These are phyloP conservation scores for Amblyornis subalaris DNA, from an alignment of 2,113 vertebrate species.

Conservation along the genomic window DNA sequence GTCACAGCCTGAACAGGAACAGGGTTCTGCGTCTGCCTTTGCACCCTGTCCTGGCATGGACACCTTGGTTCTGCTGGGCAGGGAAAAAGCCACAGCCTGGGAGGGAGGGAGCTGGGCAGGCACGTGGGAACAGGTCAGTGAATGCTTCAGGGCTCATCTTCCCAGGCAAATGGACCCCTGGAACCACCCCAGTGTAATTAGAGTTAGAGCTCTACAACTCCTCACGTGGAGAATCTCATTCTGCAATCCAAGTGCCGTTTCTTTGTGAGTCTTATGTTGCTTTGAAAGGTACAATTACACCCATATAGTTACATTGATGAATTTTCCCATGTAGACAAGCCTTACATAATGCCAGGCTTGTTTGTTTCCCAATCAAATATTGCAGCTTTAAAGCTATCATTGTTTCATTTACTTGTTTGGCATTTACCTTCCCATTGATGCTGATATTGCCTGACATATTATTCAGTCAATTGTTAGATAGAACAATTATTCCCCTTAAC, in stretches of 20 bases:
- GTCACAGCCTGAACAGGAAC: not conserved
- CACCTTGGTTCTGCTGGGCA: not conserved
- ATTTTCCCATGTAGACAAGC: not conserved
- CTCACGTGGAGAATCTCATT: accelerated
- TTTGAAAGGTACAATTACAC: not conserved
- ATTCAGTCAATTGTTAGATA: conserved; percentile 51
- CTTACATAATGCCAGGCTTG: not conserved
- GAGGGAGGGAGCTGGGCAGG: not conserved
- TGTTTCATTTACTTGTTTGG: conserved; percentile 45
- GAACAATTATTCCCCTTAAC: conserved; percentile 57
- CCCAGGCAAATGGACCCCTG: accelerated
- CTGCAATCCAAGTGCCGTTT: not conserved
- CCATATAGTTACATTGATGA: not conserved
- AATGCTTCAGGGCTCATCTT: accelerated
- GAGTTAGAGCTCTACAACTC: not conserved
- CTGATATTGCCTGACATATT: conserved; percentile 48
- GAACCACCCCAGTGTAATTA: accelerated
- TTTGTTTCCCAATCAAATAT: not conserved
- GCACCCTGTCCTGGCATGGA: accelerated
- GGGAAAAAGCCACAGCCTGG: not conserved
- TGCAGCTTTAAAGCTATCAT: not conserved
- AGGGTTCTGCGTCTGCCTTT: not conserved
- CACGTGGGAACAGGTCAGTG: accelerated
- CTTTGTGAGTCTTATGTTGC: not conserved
- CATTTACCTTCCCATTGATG: conserved; percentile 20